Conservation (phyloP, 2,797 vertebrate genomes). For the Chelonia mydas region DNA sequence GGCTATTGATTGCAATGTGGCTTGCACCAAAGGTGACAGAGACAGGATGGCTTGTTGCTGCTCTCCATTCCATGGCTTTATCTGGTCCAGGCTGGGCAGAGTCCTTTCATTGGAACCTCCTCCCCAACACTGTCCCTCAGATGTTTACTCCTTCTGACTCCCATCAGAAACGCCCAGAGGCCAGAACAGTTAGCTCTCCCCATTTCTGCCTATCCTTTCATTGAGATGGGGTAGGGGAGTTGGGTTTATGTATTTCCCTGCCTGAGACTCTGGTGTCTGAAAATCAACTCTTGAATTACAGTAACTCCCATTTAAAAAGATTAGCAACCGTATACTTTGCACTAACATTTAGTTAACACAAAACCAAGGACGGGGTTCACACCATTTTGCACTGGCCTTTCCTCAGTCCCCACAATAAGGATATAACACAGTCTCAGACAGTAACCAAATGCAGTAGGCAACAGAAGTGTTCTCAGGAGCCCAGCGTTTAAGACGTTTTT, state of each 20-base stretch:
- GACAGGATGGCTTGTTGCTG: neutral
- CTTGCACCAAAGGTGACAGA: too few species aligned
- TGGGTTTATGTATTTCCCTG: neutral
- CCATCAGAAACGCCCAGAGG: neutral
- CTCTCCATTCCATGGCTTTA: neutral
- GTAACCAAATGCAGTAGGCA: fast-evolving
- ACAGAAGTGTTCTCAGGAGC: neutral
- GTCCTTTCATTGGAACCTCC: neutral
- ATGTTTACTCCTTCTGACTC: neutral
- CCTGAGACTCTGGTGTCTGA: neutral
- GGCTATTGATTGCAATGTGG: neutral
- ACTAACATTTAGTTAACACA: neutral
- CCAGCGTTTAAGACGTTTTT: slow-evolving; percentile 64
- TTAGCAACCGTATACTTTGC: too few species aligned
- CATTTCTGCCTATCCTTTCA: neutral
- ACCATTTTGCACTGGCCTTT: neutral
- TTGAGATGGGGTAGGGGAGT: neutral
- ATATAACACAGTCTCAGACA: neutral
- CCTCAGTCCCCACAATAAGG: fast-evolving
- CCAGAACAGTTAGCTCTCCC: neutral
- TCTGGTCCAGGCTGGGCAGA: neutral
- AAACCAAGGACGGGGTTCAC: neutral
- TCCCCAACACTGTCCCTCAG: neutral
- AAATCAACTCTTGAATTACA: neutral
- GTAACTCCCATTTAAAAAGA: neutral